Conservation (phyloP, 2,113 vertebrate genomes). For the Genyomyrus donnyi region DNA sequence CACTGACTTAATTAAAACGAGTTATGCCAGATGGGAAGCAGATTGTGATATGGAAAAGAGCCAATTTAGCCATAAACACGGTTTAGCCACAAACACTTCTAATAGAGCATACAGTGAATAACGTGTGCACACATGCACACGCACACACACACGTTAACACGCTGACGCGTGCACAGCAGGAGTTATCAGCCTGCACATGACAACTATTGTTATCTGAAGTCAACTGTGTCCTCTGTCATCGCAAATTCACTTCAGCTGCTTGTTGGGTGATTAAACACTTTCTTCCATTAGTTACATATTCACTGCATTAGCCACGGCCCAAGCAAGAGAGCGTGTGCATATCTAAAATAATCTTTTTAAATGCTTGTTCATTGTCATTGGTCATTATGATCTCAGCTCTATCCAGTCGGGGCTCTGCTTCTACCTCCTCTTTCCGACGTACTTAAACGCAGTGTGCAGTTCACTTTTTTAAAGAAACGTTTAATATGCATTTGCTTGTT, state of each 20-base stretch:
- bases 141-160: not conserved
- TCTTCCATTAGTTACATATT: constrained; percentile 42
- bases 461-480: constrained; percentile 24
- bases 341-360: constrained; percentile 29
- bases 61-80: constrained; percentile 39
- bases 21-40: constrained; percentile 47
- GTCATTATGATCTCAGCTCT: constrained; percentile 10
- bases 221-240: constrained; percentile 20
- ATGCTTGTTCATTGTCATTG: constrained; percentile 24
- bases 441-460: constrained; percentile 21
- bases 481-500: constrained; percentile 41
- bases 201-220: constrained; percentile 9
- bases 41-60: constrained; percentile 43
- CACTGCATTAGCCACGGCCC: constrained; percentile 33
- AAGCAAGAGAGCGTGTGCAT: constrained; percentile 19
- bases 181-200: constrained; percentile 9
- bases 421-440: constrained; percentile 29
- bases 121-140: not conserved
- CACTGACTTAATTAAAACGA: constrained; percentile 46
- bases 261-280: constrained; percentile 32
- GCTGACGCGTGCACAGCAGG: not conserved
- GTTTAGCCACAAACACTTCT: constrained; percentile 26
- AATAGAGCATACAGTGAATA: constrained; percentile 27
- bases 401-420: constrained; percentile 23
- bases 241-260: constrained; percentile 14